Evolutionary conservation across 2,113 vertebrate genomes (phyloP).

Genomic region (Brachionichthys hirsutus): DNA sequence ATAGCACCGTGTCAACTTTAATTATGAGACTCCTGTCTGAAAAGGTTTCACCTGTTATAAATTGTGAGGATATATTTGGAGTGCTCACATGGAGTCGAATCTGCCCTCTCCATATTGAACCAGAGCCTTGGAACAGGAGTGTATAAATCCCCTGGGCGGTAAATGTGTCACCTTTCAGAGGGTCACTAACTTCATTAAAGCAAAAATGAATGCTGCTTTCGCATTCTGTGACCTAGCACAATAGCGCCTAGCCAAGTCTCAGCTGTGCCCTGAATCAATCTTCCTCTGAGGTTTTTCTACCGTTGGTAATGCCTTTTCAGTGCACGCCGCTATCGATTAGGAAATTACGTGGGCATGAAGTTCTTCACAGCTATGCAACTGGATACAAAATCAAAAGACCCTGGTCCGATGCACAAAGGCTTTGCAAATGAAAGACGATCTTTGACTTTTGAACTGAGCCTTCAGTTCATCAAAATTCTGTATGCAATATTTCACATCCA

Average conservation of each 20-base stretch:
- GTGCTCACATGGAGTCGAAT: conserved; percentile 63
- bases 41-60: conserved; percentile 57
- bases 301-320: conserved; percentile 58
- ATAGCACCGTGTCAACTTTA: conserved; percentile 50
- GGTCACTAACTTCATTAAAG: conserved; percentile 85
- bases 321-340: conserved; percentile 56
- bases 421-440: conserved; percentile 74
- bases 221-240: conserved; percentile 70
- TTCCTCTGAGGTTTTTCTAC: conserved; percentile 56
- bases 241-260: conserved; percentile 58
- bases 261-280: conserved; percentile 54
- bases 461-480: conserved; percentile 52
- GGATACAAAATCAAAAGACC: conserved; percentile 14
- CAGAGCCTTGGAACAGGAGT: conserved; percentile 72
- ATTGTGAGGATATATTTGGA: conserved; percentile 67
- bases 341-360: conserved; percentile 56
- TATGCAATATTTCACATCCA: conserved; percentile 69
- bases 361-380: conserved; percentile 18
- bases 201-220: conserved; percentile 75
- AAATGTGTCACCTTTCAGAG: conserved; percentile 83
- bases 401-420: conserved; percentile 18
- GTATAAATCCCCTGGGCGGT: conserved; percentile 80
- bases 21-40: conserved; percentile 56
- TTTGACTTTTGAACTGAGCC: conserved; percentile 65
- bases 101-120: conserved; percentile 73